Base-by-base conservation (phyloP, 2,113 vertebrate genomes). In the Cynoglossus semilaevis region DNA sequence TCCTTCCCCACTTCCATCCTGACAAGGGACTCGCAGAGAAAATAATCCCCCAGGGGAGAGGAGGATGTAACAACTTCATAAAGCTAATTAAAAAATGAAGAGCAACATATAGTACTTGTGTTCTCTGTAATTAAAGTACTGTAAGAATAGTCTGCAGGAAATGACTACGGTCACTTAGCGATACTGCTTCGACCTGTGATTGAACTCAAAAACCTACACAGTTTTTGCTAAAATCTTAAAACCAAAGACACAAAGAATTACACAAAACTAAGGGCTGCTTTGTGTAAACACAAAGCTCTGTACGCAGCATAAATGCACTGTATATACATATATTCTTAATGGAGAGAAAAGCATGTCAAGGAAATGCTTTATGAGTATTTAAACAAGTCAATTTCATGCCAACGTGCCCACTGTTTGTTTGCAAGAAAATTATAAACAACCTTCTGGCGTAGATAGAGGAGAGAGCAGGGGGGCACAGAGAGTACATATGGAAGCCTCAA, bases 371-470 rank as follows among this genome's bases (percentile, higher is more conserved):
- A 89, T 85, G 87, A 81, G 74, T 80, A 87, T 90, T 90, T 87
- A 86, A 87, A 84, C 82, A 88, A 87, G 82, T 82, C 86, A 87
- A 85, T 91, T 89, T 88, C 85, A 91, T 90, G 87, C 87, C 84
- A 85, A 89, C 84, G 77, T 88, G 77, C 80, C 76, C 85, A 86
- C 76, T 83, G 87, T 82, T 87, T 86, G 80, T 79, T 51, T 77
- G 63, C 65, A 67, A 67, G 66, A 76, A 87, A 81, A 79, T 80
- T 77, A 83, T 75, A 82, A 85, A 85, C 81, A 84, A 41, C 76
- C 65, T 58, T 52, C 42, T 70, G 72, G 59, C 46, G 45, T 58
- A 34, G 51, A 54, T 47, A 58, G 45, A 52, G 22, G 15, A 12
- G 54, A 43, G 14, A 3, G 12, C 3, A 15, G 5, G 35, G 6